These are phyloP conservation scores for Machimus rusticus DNA, from an alignment of 2,888 invertebrate species.

Conservation along the genomic window DNA sequence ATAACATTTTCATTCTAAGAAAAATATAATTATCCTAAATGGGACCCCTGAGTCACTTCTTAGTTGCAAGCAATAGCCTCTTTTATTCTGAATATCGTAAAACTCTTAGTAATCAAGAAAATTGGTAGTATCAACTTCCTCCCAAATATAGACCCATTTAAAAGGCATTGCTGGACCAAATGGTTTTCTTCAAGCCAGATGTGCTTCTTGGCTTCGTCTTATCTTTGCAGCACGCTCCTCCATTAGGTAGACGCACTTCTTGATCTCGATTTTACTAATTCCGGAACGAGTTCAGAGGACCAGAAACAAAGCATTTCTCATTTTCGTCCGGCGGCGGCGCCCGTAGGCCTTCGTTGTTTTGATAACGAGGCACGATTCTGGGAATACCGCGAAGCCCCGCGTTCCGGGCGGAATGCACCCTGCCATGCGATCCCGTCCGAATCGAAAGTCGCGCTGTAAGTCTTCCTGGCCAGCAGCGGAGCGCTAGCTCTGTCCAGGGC, in stretches of 20 bases:
- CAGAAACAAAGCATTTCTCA: background rate
- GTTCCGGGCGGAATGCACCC: background rate
- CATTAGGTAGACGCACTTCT: background rate
- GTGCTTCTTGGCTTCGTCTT: background rate
- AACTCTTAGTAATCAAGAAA: background rate
- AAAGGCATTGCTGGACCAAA: background rate
- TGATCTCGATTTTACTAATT: background rate
- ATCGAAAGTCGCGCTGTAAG: background rate
- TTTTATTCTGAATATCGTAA: background rate
- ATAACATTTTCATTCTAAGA: background rate
- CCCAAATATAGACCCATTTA: background rate
- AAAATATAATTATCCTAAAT: background rate
- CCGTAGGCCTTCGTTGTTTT: background rate
- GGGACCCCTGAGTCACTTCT: background rate
- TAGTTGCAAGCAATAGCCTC: background rate
- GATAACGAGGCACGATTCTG: constrained; percentile 17
- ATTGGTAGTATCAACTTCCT: background rate
- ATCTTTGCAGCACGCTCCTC: background rate
- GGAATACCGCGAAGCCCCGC: background rate
- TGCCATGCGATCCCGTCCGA: background rate
- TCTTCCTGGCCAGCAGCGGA: background rate
- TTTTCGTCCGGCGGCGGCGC: background rate
- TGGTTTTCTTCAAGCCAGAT: background rate
- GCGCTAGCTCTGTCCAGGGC: background rate
- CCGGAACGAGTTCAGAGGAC: background rate